Evolutionary conservation across 2,888 invertebrate genomes (phyloP).

Genomic region (Linnaemya vulpina): DNA sequence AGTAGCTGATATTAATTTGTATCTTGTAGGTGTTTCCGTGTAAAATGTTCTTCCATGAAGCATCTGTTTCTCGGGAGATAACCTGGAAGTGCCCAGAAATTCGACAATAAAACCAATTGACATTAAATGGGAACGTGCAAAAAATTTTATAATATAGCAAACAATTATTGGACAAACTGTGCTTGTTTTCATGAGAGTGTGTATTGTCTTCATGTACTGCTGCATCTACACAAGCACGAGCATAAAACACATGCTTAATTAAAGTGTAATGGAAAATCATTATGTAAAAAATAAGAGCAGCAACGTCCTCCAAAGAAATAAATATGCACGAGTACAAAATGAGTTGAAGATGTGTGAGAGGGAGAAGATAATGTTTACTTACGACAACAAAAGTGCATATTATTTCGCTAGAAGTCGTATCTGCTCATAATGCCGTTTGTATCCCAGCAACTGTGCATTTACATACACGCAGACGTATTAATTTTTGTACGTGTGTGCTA

Average conservation of each 20-base stretch:
- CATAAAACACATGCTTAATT: constrained; percentile 61
- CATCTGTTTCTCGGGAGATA: no score
- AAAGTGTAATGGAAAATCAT: constrained; percentile 56
- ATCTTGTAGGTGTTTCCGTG: no score
- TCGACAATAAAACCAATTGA: no score
- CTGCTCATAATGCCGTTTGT: not conserved
- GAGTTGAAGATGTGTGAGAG: not conserved
- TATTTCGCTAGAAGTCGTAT: not conserved
- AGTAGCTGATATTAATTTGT: no score
- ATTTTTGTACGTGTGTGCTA: constrained; percentile 28
- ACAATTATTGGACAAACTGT: not conserved
- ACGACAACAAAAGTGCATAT: constrained; percentile 2
- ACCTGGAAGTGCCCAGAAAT: no score
- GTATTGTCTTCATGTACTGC: not conserved
- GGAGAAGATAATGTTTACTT: constrained; percentile 37
- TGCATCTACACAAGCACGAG: not conserved
- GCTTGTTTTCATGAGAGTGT: not conserved
- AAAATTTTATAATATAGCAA: not conserved
- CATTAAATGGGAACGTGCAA: no score
- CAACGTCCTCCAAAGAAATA: constrained; percentile 31
- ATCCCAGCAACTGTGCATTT: constrained; percentile 2
- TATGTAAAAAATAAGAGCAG: constrained; percentile 36
- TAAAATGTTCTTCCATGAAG: no score
- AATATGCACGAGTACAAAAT: constrained; percentile 1
- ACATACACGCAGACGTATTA: not conserved